phyloP scores from a whole-genome alignment of 2,113 vertebrate species.

The Pithys albifrons region DNA sequence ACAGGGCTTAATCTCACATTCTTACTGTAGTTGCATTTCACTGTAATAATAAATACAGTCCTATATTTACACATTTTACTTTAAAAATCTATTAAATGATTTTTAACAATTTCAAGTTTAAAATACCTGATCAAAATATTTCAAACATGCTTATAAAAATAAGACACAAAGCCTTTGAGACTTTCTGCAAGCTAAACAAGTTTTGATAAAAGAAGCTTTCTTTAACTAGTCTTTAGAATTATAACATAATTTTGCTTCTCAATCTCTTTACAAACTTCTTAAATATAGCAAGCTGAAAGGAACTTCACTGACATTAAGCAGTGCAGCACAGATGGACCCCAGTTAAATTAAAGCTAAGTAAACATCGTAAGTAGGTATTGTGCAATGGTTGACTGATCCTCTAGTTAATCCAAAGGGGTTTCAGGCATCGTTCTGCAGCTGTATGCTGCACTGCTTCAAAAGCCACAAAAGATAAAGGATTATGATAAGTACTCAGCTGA shows the following conservation, averaged over 20 bases:
- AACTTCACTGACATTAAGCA: constrained; percentile 59
- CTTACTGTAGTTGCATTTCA: constrained; percentile 71
- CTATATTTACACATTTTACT: constrained; percentile 85
- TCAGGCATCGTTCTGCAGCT: constrained; percentile 52
- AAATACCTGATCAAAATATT: constrained; percentile 80
- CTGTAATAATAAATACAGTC: constrained; percentile 85
- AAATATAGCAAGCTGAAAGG: constrained; percentile 63
- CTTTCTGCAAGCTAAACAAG: constrained; percentile 57
- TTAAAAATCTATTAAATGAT: constrained; percentile 77
- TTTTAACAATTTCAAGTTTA: constrained; percentile 77
- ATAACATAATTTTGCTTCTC: constrained; percentile 65
- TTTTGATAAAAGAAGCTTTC: constrained; percentile 63
- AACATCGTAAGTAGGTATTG: constrained; percentile 58
- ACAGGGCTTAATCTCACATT: constrained; percentile 72
- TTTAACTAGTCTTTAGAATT: constrained; percentile 58
- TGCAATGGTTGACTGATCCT: constrained; percentile 59
- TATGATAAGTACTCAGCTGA: constrained; percentile 46
- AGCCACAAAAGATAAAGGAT: constrained; percentile 36
- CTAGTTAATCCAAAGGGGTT: constrained; percentile 61
- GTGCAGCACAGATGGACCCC: constrained; percentile 61
- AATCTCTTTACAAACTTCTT: constrained; percentile 66
- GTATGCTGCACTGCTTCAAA: constrained; percentile 42
- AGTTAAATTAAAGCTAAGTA: constrained; percentile 72
- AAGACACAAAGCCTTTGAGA: constrained; percentile 71
- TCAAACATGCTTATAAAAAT: constrained; percentile 82